Percentiles rank a stretch among this genome's conserved stretches.
Conservation (phyloP, 2,113 vertebrate genomes). For the Indicator indicator region DNA sequence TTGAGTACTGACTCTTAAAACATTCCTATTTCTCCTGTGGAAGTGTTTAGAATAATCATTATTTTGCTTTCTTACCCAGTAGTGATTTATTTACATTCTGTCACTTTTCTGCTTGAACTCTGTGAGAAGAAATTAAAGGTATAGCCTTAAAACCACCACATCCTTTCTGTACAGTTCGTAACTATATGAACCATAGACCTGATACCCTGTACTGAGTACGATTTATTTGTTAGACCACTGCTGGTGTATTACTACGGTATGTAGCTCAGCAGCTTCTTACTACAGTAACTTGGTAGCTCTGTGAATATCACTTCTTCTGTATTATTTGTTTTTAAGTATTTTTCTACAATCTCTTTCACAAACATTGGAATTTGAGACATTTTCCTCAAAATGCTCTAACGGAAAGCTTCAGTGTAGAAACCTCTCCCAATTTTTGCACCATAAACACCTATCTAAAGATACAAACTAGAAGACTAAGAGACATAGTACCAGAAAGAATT, state of each 20-base stretch:
- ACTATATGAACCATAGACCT: neutral
- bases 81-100: too few species aligned
- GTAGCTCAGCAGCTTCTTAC: neutral
- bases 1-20: too few species aligned
- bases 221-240: neutral
- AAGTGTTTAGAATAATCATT: too few species aligned
- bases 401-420: neutral
- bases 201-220: accelerated
- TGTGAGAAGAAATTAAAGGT: too few species aligned
- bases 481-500: neutral
- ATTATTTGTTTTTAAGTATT: neutral
- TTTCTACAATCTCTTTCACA: neutral
- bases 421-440: neutral
- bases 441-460: neutral
- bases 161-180: neutral
- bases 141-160: too few species aligned
- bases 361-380: neutral
- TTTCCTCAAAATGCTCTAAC: neutral
- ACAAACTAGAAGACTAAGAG: neutral
- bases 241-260: neutral
- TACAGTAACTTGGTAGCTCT: neutral
- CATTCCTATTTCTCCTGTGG: too few species aligned
- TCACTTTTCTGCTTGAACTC: too few species aligned
- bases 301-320: neutral
- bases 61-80: too few species aligned